These are phyloP conservation scores for Bothrops jararaca DNA, from an alignment of 2,113 vertebrate species.

Conservation along the genomic window DNA sequence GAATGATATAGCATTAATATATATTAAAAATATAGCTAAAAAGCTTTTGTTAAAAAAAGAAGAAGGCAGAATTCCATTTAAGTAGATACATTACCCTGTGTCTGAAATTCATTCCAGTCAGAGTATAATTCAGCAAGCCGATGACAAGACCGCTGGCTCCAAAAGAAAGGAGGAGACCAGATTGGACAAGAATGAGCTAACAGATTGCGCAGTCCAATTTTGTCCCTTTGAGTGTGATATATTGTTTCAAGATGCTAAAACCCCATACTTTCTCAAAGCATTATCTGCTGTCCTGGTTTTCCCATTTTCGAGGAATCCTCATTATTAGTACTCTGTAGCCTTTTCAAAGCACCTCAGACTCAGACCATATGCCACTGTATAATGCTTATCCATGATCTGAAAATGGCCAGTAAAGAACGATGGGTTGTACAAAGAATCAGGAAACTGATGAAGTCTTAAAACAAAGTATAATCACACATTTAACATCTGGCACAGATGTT, in stretches of 20 bases:
- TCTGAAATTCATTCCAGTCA: constrained; percentile 80
- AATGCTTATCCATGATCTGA: constrained; percentile 76
- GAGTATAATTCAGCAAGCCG: constrained; percentile 81
- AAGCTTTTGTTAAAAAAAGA: constrained; percentile 70
- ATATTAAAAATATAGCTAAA: constrained; percentile 77
- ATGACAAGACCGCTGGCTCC: constrained; percentile 82
- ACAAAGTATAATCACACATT: constrained; percentile 70
- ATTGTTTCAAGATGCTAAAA: constrained; percentile 84
- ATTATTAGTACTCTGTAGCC: constrained; percentile 80
- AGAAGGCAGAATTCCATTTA: constrained; percentile 81
- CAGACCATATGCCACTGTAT: constrained; percentile 82
- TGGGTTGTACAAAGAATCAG: constrained; percentile 66
- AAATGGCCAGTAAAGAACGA: constrained; percentile 71
- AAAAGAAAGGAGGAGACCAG: constrained; percentile 82
- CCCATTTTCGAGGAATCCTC: constrained; percentile 79
- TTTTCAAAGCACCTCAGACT: constrained; percentile 82
- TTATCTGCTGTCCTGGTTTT: constrained; percentile 78
- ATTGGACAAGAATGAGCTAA: constrained; percentile 84
- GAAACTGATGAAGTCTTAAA: constrained; percentile 70
- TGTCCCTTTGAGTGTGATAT: constrained; percentile 83
- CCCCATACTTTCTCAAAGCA: constrained; percentile 77
- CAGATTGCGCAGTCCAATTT: constrained; percentile 79
- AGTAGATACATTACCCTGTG: constrained; percentile 80
- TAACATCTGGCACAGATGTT: constrained; percentile 73
- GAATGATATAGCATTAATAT: constrained; percentile 73